Evolutionary conservation across 2,888 invertebrate genomes (phyloP).

Genomic region (Incurvaria masculella): DNA sequence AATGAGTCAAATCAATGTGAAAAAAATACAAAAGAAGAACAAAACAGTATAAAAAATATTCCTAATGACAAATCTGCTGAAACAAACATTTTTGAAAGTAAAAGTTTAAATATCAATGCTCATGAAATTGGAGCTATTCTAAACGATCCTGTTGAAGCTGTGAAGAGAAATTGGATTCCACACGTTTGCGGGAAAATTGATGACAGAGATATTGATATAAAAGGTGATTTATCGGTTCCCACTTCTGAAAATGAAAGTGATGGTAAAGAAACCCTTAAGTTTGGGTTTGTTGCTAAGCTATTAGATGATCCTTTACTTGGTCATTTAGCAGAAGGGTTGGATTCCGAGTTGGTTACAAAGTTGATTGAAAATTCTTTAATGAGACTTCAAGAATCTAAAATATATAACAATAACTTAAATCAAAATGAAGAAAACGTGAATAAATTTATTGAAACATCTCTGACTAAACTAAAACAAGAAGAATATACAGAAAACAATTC

Average conservation of each 20-base stretch:
- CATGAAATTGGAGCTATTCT: constrained; percentile 51
- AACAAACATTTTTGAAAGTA: too few species aligned
- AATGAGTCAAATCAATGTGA: constrained; percentile 39
- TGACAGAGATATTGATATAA: constrained; percentile 12
- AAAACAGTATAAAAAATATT: constrained; percentile 1
- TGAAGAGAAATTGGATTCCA: constrained; percentile 69
- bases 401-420: constrained; percentile 9
- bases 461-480: constrained; percentile 42
- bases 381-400: constrained; percentile 52
- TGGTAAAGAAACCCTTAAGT: constrained; percentile 20
- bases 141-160: constrained; percentile 73
- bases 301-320: constrained; percentile 63
- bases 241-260: constrained; percentile 16
- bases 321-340: constrained; percentile 60
- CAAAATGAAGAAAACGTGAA: constrained; percentile 44
- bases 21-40: constrained; percentile 24
- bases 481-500: constrained; percentile 14
- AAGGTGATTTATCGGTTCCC: background rate
- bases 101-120: constrained; percentile 15
- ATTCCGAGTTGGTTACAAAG: constrained; percentile 60
- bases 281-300: constrained; percentile 52
- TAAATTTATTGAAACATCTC: constrained; percentile 50
- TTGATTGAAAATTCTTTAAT: constrained; percentile 65
- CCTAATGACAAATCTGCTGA: constrained; percentile 2
- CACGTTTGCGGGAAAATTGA: constrained; percentile 69